Percentiles rank a stretch among this genome's conserved stretches.
Evolutionary conservation across 2,797 vertebrate genomes (phyloP).

Genomic region (Peromyscus melanophrys): DNA sequence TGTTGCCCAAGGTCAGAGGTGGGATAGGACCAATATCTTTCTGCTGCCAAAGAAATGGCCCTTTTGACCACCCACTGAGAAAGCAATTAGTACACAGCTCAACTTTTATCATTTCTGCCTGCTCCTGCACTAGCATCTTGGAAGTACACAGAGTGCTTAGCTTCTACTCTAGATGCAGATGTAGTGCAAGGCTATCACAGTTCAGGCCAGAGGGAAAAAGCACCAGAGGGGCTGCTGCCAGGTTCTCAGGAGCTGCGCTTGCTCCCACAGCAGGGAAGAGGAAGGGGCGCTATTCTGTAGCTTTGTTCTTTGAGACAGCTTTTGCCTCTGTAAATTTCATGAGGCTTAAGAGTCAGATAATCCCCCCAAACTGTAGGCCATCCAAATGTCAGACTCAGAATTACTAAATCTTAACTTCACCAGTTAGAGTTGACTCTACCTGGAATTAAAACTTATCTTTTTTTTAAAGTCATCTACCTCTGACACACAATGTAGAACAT

Average conservation of each 20-base stretch:
- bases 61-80: not conserved
- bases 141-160: not conserved
- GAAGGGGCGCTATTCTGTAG: not conserved
- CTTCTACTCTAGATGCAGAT: constrained; percentile 16
- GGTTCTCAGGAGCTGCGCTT: not conserved
- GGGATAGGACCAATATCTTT: not conserved
- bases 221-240: no score
- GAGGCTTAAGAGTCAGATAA: constrained; percentile 76
- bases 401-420: constrained; percentile 48
- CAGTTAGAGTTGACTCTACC: constrained; percentile 64
- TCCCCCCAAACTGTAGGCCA: constrained; percentile 45
- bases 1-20: not conserved
- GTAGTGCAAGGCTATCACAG: not conserved
- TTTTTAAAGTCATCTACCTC: constrained; percentile 24
- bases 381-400: constrained; percentile 71
- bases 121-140: not conserved
- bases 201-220: constrained; percentile 42
- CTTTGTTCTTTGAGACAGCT: constrained; percentile 73
- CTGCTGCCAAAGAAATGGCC: not conserved
- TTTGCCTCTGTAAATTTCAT: constrained; percentile 80
- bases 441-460: constrained; percentile 68
- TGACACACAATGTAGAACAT: constrained; percentile 55
- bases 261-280: not conserved
- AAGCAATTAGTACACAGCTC: not conserved
- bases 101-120: not conserved